phyloP scores from a whole-genome alignment of 92 coral and sea anemone genomes.

The Epizoanthus rinbou region DNA sequence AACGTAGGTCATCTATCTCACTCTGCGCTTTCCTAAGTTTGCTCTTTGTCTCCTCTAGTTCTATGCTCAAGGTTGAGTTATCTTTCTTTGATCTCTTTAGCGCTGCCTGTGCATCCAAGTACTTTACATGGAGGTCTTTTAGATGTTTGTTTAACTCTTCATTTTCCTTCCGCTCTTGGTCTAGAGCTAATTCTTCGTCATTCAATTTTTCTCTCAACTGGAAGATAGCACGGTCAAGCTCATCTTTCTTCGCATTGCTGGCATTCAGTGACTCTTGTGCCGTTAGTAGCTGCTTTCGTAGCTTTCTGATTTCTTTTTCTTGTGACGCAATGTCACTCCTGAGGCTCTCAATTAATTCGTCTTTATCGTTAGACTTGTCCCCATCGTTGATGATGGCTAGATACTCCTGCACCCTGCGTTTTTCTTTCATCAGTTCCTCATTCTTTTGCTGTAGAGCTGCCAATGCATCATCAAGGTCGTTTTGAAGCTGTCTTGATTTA shows the following conservation, averaged over 20 bases:
- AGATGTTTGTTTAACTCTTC: constrained; percentile 67
- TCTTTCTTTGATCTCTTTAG: constrained; percentile 66
- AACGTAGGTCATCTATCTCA: constrained; percentile 58
- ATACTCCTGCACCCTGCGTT: constrained; percentile 80
- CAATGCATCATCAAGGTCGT: constrained; percentile 69
- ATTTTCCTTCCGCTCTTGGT: constrained; percentile 60
- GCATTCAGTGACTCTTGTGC: constrained; percentile 63
- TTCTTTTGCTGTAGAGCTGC: constrained; percentile 69
- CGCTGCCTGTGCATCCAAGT: constrained; percentile 56
- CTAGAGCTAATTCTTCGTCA: constrained; percentile 65
- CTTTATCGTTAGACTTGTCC: constrained; percentile 72
- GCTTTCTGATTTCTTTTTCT: constrained; percentile 74
- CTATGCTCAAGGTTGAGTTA: constrained; percentile 49
- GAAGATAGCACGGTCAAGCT: constrained; percentile 60
- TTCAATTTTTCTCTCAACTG: constrained; percentile 67
- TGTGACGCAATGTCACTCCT: constrained; percentile 67
- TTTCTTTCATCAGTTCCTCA: constrained; percentile 67
- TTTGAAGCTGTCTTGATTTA: constrained; percentile 70
- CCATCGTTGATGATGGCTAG: constrained; percentile 71
- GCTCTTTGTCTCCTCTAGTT: constrained; percentile 65
- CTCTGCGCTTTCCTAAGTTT: constrained; percentile 69
- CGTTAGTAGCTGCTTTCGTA: constrained; percentile 62
- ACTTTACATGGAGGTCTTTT: constrained; percentile 67
- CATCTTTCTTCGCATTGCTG: constrained; percentile 52
- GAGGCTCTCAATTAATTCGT: constrained; percentile 74